Base-by-base conservation (phyloP, 1,140 invertebrate species). In the Drosophila auraria region DNA sequence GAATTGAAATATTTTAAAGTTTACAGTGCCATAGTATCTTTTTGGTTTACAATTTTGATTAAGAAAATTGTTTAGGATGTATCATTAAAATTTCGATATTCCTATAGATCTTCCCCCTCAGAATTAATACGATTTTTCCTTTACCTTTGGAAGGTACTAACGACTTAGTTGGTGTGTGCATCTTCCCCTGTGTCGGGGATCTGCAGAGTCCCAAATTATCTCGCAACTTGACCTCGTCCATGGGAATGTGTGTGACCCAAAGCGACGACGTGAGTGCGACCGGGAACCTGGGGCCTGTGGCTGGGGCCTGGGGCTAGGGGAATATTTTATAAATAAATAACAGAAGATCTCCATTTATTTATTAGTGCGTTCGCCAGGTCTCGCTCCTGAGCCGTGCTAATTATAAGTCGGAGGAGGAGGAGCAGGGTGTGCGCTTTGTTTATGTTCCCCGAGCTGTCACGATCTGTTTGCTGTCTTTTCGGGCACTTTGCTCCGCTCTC, bases 271-370 rank as follows among this genome's bases (percentile, higher is more conserved):
- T 71, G 63, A 27, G 65, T n/a, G 40, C 30, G 45, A 50, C 59
- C 82, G 74, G 59, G 74, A 68, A 66, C 62, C 80, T 59, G 68
- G 58, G 64, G 62, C 74, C 70, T 70, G 27, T n/a, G 20, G 44
- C 7, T 27, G n/a, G 33, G 54, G 54, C 54, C 62, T 17, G 40
- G 11, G 23, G 40, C 38, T 45, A 33, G 49, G 60, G 44, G 42
- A 63, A 66, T 81, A 65, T 89, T 87, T 87, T 87, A 89, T 84
- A 87, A 89, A 87, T 87, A 87, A 87, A 87, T 84, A 87, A 80
- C 60, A 72, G 59, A 87, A 89, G 78, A 83, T 87, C 84, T 81
- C 59, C 81, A 87, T 81, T 78, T 86, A 86, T 86, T 87, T 87
- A 87, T 87, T 81, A 89, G 87, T 78, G 62, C 72, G 44, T 70